A percentile compares a stretch with the other conserved stretches of the same genome.
These are phyloP conservation scores for Dromococcyx pavoninus DNA, from an alignment of 2,797 vertebrate species.

Conservation along the genomic window DNA sequence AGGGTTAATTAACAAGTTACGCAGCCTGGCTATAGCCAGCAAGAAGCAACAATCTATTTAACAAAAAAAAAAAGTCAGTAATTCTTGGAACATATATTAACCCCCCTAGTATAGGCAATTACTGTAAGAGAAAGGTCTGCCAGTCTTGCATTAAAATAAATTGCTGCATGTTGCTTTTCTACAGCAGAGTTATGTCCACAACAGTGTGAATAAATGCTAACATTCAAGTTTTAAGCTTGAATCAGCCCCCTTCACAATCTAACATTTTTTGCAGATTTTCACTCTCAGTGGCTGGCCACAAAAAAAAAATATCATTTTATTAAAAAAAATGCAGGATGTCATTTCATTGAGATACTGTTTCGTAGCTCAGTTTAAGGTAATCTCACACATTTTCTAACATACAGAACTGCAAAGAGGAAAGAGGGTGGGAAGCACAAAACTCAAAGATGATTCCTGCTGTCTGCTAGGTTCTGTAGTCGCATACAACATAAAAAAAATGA, in stretches of 20 bases:
- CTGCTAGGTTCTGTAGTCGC: not conserved
- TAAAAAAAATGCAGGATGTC: not conserved
- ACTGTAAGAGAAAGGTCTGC: constrained; percentile 68
- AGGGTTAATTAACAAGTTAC: constrained; percentile 61
- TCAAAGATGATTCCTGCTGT: not conserved
- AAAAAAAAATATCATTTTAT: constrained; percentile 51
- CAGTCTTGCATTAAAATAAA: constrained; percentile 70
- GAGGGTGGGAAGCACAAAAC: not conserved
- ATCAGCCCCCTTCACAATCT: not conserved
- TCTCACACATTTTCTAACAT: constrained; percentile 25
- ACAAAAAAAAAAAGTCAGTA: constrained; percentile 63
- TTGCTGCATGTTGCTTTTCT: constrained; percentile 58
- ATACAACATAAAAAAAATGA: constrained; percentile 41
- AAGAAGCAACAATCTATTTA: constrained; percentile 40
- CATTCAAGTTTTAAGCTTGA: constrained; percentile 43
- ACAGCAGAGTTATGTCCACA: constrained; percentile 33
- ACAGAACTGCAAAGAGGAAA: not conserved
- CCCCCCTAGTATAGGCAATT: constrained; percentile 66
- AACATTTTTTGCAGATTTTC: constrained; percentile 57
- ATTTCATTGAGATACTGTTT: constrained; percentile 48
- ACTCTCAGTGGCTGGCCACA: constrained; percentile 14
- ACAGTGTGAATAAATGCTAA: constrained; percentile 60
- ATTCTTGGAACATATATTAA: constrained; percentile 74
- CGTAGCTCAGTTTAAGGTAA: constrained; percentile 56
- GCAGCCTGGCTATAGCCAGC: constrained; percentile 13